Conservation (phyloP, 2,113 vertebrate genomes). For the Asarcornis scutulata region DNA sequence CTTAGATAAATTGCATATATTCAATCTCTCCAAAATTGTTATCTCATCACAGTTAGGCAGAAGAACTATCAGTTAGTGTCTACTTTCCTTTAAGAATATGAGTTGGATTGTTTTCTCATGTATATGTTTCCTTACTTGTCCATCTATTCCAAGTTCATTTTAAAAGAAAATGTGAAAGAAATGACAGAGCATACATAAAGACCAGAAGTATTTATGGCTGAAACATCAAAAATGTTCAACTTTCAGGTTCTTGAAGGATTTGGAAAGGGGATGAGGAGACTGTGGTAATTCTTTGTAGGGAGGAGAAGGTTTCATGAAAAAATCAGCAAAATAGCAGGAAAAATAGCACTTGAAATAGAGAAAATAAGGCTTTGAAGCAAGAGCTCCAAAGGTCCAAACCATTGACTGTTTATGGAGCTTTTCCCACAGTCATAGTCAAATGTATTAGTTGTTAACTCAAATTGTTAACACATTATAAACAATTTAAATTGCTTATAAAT, state of each 20-base stretch:
- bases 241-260: background rate
- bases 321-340: background rate
- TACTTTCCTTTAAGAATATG: background rate
- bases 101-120: background rate
- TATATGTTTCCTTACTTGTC: background rate
- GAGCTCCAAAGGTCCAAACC: background rate
- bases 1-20: background rate
- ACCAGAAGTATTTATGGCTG: background rate
- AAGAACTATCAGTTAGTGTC: background rate
- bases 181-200: background rate
- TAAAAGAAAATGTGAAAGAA: background rate
- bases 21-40: background rate
- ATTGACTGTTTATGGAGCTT: background rate
- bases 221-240: background rate
- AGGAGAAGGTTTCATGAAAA: background rate
- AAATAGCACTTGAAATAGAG: background rate
- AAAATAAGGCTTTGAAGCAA: background rate
- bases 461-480: slow-evolving; percentile 17
- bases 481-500: slow-evolving; percentile 23
- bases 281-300: background rate
- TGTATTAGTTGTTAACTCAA: background rate
- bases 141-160: background rate
- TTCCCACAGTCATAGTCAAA: background rate
- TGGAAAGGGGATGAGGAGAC: background rate
- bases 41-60: background rate